A percentile compares a stretch with the other conserved stretches of the same genome.
Evolutionary conservation across 1,140 invertebrate species (phyloP).

Genomic region (Trypoxylus dichotomus): DNA sequence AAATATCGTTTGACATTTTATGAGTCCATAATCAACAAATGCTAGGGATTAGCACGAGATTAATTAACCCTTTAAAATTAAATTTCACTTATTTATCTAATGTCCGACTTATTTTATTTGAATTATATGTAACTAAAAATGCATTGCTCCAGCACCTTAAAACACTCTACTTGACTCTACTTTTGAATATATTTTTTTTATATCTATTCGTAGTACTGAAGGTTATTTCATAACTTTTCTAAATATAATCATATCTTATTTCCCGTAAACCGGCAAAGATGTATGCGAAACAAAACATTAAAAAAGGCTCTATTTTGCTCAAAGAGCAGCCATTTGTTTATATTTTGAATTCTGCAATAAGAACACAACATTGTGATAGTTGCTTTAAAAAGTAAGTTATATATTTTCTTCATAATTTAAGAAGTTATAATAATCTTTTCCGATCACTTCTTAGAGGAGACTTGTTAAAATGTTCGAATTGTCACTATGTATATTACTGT

Average conservation of each 20-base stretch:
- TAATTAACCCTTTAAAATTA: too few species aligned
- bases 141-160: too few species aligned
- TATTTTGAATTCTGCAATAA: slow-evolving; percentile 60
- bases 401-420: slow-evolving; percentile 29
- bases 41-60: too few species aligned
- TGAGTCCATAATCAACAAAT: too few species aligned
- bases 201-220: neutral
- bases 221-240: neutral
- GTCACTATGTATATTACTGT: slow-evolving; percentile 80
- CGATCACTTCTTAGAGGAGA: slow-evolving; percentile 59
- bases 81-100: neutral
- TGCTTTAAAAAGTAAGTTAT: slow-evolving; percentile 63
- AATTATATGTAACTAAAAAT: neutral
- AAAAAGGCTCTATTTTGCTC: slow-evolving; percentile 58
- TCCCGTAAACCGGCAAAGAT: neutral
- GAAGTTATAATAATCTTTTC: slow-evolving; percentile 19
- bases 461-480: slow-evolving; percentile 75
- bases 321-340: slow-evolving; percentile 65
- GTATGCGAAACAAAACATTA: slow-evolving; percentile 40
- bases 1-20: too few species aligned
- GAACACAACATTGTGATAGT: slow-evolving; percentile 62
- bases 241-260: neutral
- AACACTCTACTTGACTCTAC: neutral
- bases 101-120: neutral
- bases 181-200: too few species aligned